Evolutionary conservation across 2,797 vertebrate species (phyloP), one percentile per base, ranked within the genome.

Genomic region (Sparidentex hasta): DNA sequence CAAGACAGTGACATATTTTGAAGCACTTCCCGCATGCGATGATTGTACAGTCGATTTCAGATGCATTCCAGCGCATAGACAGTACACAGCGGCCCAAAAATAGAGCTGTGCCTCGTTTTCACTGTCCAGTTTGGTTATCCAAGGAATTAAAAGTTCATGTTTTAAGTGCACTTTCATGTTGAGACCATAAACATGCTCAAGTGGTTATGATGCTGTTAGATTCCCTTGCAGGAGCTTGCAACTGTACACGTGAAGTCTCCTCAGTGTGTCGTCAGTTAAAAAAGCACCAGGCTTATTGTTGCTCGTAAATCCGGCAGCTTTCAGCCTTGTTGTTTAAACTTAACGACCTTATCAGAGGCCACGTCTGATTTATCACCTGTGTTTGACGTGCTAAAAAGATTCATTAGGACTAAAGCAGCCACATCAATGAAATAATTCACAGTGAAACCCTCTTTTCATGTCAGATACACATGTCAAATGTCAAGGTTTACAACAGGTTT

Each of bases 401-500:
- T 92, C 85, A 93, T 89, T 86, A 73, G 56, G 59, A 82, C 70
- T 76, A 76, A 83, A 86, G 74, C 61, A 77, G 54, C 66, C 76
- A 68, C 75, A 84, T 76, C 56, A 52, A 65, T 82, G 50, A 81
- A 78, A 87, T 81, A 80, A 89, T 81, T 92, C 44, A 79, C 75
- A 51, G 71, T 72, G 71, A 91, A 94, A 87, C 56, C 48, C 51
- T 81, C 69, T 83, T 89, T 92, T 87, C 88, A 85, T 91, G 84
- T 80, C 65, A 80, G 78, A 89, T 81, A 71, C 81, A 87, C 69
- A 84, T 88, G 89, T 94, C 87, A 95, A 93, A 95, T 93, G 93
- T 94, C 93, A 95, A 89, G 87, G 90, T 95, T 93, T 93, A 93
- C 80, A 65, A 80, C 70, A 64, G 56, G 78, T 85, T 89, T 95